Evolutionary conservation across 2,888 invertebrate genomes (phyloP), one percentile per base, ranked within the genome.

Genomic region (Macaria notata): DNA sequence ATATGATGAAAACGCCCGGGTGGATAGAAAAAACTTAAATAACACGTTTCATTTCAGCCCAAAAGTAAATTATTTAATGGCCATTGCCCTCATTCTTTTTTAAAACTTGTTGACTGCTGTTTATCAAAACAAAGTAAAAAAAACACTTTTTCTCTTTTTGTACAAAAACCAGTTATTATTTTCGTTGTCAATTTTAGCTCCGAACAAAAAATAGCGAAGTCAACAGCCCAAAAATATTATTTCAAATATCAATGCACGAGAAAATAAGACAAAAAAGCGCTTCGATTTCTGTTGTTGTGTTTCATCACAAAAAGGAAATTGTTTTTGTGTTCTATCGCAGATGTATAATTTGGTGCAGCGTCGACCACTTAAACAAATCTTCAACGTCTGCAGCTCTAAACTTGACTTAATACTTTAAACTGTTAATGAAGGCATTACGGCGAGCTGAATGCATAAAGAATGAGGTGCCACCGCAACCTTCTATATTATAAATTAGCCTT

Each of bases 401-500:
- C 87, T 88, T 88, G 86, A 82, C 83, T 83, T 88, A 86, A 88
- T 88, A 88, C 89, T 89, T 89, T 88, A 88, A 90, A 89, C 88
- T 88, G 84, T 83, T 88, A 88, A 89, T 88, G 86, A 89, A 88
- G 85, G 85, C 81, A 87, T 88, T 88, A 88, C 83, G 78, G 82
- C 85, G 81, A 84, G 83, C 84, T 83, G 88, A 87, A 88, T 89
- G 89, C 86, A 90, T 90, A 84, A 86, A 72, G 70, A 83, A 88
- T 88, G 84, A 86, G 85, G 70, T 73, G 70, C 77, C 69, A 70
- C 82, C 81, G 71, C 84, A 75, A 78, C 73, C 76, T 73, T 64
- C 76, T 76, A 81, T 83, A 83, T 83, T 50, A 44, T 50, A 50
- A 87, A 86, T 87, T 88, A 84, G 75, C 70, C 68, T 75, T 82